Conservation (phyloP, 2,113 vertebrate genomes). For the Chlorocebus sabaeus region DNA sequence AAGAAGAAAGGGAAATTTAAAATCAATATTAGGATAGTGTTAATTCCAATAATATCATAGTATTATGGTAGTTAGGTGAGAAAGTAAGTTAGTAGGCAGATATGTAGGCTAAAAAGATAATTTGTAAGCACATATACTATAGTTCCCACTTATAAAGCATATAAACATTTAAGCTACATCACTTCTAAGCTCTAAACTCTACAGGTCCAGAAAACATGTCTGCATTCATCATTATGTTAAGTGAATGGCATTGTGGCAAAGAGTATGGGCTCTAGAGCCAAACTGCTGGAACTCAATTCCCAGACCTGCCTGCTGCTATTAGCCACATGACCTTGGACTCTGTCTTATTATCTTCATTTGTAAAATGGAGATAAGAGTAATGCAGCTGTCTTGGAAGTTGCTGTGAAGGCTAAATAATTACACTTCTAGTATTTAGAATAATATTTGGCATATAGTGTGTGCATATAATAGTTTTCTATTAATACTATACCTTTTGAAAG, state of each 20-base stretch:
- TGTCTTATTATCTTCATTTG: not conserved
- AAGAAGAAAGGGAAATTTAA: not conserved
- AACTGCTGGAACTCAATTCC: not conserved
- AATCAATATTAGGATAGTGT: not conserved
- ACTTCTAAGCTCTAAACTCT: not conserved
- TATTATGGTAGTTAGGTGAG: not conserved
- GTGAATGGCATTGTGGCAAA: not conserved
- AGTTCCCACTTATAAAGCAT: not conserved
- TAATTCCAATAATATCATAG: not conserved
- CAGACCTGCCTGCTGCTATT: not conserved
- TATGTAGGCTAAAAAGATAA: not conserved
- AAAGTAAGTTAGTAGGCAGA: not conserved
- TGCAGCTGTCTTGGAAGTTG: not conserved
- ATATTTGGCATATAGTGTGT: not conserved
- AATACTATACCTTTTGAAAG: not conserved
- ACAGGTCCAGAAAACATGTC: fast-evolving
- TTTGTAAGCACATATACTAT: not conserved
- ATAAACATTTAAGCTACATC: not conserved
- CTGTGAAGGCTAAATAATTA: not conserved
- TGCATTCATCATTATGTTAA: not conserved
- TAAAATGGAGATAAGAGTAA: not conserved
- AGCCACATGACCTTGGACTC: not conserved
- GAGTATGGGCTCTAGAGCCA: not conserved
- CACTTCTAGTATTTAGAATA: not conserved
- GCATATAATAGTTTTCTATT: not conserved